Conservation (phyloP, 1,140 invertebrate genomes). For the Diorhabda elongata region DNA sequence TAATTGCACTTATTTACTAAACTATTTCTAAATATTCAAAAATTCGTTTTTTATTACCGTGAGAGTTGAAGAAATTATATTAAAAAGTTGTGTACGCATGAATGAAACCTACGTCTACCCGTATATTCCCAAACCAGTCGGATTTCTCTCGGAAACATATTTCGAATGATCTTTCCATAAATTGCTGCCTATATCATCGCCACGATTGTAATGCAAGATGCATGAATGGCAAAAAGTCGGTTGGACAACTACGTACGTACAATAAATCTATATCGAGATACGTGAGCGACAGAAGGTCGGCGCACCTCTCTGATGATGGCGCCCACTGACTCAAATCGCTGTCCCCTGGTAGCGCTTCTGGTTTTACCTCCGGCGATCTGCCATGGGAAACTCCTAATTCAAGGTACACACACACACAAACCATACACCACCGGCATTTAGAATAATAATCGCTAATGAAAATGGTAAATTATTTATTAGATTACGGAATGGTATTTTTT, state of each 20-base stretch:
- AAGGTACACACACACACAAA: not conserved
- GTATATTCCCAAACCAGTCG: too few species aligned
- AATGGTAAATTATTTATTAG: too few species aligned
- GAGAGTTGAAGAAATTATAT: too few species aligned
- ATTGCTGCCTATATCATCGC: conserved; percentile 7
- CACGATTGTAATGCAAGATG: conserved; percentile 24
- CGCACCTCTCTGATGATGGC: conserved; percentile 29
- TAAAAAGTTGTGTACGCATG: too few species aligned
- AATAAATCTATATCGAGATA: conserved; percentile 32
- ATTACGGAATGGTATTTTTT: too few species aligned
- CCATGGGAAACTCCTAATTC: conserved; percentile 23
- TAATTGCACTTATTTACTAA: too few species aligned
- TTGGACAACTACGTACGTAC: conserved; percentile 22
- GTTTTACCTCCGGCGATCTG: conserved; percentile 4
- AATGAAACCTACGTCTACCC: too few species aligned
- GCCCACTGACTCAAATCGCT: conserved; percentile 24
- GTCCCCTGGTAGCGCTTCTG: conserved; percentile 20
- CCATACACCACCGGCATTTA: conserved; percentile 1
- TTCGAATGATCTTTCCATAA: conserved; percentile 5
- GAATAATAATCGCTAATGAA: not conserved
- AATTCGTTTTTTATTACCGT: too few species aligned
- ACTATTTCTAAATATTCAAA: too few species aligned
- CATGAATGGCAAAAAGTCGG: conserved; percentile 21
- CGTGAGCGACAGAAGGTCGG: conserved; percentile 33
- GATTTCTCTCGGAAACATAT: too few species aligned